These are phyloP conservation scores for Ameiurus melas DNA, from an alignment of 2,113 vertebrate species.

Conservation along the genomic window DNA sequence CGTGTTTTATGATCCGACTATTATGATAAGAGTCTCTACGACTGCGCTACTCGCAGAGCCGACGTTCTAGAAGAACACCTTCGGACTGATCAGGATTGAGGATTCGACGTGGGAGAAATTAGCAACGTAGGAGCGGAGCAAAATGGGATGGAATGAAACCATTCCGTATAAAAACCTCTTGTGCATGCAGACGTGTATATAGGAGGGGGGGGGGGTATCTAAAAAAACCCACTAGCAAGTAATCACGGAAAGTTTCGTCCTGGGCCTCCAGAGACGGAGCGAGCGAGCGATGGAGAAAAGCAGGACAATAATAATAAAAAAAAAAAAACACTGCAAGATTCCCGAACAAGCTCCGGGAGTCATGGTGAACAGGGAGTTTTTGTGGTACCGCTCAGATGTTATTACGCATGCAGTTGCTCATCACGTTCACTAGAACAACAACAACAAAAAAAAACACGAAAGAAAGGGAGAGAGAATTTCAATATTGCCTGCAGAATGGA, in stretches of 20 bases:
- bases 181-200: not conserved
- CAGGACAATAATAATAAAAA: not conserved
- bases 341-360: not conserved
- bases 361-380: conserved; percentile 18
- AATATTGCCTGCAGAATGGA: conserved; percentile 7
- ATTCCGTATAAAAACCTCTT: not conserved
- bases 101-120: not conserved
- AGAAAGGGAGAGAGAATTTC: not conserved
- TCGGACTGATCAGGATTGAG: not conserved
- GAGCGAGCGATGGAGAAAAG: not conserved
- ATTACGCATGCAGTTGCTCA: not conserved
- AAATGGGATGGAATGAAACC: not conserved
- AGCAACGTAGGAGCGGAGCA: not conserved
- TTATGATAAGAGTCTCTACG: not conserved
- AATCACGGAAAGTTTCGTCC: conserved; percentile 4
- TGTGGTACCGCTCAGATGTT: not conserved
- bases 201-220: not conserved
- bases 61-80: not conserved
- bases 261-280: not conserved
- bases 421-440: not conserved
- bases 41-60: not conserved
- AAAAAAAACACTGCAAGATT: conserved; percentile 3
- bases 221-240: not conserved
- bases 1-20: too few relatives aligned
- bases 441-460: not conserved